Evolutionary conservation across 2,797 vertebrate species (phyloP), one percentile per base, ranked within the genome.

Genomic region (Takifugu ocellatus): DNA sequence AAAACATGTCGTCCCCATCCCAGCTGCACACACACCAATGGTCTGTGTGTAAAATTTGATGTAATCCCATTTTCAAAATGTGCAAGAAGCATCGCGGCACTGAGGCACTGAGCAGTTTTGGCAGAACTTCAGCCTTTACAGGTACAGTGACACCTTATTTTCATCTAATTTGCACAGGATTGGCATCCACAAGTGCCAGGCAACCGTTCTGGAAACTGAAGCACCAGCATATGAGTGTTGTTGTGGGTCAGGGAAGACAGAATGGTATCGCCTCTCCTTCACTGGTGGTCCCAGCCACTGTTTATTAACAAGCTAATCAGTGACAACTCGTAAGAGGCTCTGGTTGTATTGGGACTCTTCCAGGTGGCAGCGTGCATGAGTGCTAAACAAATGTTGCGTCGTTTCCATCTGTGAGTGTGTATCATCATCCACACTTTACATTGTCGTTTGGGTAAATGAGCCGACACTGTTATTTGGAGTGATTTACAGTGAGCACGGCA

Each of bases 391-490:
- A 62, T 56, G 53, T 63, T 72, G 58, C 55, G 43, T 52, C 48
- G 60, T 27, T 61, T 68, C 68, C 65, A 61, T 68, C 57, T 67
- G 68, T 63, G 63, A 61, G 45, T 54, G 26, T 33, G 29, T 48
- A 69, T 65, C 65, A 57, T 46, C 65, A 29, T 77, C 67, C 49
- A 47, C 70, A 71, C 52, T 56, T 79, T 66, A 49, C 56, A 60
- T 63, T 72, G 54, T 69, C 58, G 48, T 76, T 61, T 56, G 7
- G 27, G 48, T 50, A 61, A 72, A 58, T 63, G 24, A 71, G 56
- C 59, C 46, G 73, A 66, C 73, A 63, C 50, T 36, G 51, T 59
- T 46, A 59, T 61, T 61, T 53, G 46, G 60, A 44, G 44, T 27
- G 64, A 66, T 51, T 58, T 66, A 42, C 9, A 53, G 44, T 2